These are phyloP conservation scores for Euphonia xanthogaster DNA, from an alignment of 2,797 vertebrate genomes.

Conservation along the genomic window DNA sequence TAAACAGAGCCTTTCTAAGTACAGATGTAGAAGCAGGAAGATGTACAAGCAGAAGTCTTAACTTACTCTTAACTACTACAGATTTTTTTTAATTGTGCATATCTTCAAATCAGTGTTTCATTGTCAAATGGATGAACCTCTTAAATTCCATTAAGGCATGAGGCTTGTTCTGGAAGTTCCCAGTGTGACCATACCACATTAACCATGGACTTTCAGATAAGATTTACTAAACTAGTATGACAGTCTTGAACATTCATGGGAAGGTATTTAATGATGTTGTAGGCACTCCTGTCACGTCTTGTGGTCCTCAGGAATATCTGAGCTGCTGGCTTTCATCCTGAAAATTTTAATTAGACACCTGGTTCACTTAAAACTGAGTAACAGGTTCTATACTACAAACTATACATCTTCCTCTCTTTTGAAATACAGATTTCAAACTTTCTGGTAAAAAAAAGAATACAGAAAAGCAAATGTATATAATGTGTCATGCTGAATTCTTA, in stretches of 20 bases:
- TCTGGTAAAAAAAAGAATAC: background rate
- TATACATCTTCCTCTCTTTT: background rate
- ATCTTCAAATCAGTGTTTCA: background rate
- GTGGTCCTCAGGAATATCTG: background rate
- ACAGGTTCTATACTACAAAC: background rate
- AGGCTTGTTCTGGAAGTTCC: slow-evolving; percentile 21
- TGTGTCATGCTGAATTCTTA: slow-evolving; percentile 28
- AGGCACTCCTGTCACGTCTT: background rate
- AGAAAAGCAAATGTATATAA: background rate
- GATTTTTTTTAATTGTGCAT: background rate
- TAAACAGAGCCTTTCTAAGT: slow-evolving; percentile 22
- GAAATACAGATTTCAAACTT: slow-evolving; percentile 3
- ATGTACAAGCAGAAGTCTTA: slow-evolving; percentile 60
- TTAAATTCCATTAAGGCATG: slow-evolving; percentile 13
- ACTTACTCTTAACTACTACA: slow-evolving; percentile 1
- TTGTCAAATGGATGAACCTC: background rate
- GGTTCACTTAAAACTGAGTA: background rate
- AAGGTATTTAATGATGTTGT: background rate
- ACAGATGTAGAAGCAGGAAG: slow-evolving; percentile 57
- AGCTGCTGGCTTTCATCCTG: slow-evolving; percentile 14
- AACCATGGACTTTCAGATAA: background rate
- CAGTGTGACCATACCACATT: background rate
- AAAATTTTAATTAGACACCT: slow-evolving; percentile 2
- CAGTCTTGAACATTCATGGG: background rate
- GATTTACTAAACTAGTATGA: background rate